Base-by-base conservation (phyloP, 2,888 invertebrate species). In the Bibio marci region DNA sequence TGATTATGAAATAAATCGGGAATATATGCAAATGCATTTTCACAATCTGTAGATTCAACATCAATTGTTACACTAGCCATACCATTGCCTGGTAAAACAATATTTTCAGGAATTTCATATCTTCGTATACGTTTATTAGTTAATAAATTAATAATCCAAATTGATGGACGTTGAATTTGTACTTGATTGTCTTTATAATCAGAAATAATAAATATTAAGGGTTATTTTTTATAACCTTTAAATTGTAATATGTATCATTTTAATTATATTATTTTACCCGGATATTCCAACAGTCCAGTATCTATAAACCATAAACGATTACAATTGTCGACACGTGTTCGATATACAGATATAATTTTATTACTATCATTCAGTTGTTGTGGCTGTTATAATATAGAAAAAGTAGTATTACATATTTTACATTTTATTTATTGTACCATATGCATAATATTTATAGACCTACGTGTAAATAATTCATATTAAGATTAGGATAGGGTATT, bases 231-330 rank as follows among this genome's bases (percentile, higher is more conserved):
- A 10, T 10, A 27, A 30, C 14, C 14, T 13, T 12, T 12, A 13
- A 30, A 11, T 10, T 10, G 11, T 26, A 26, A 34, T 4, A 11
- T 17, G 15, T 1, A 43, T 58, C 57, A 35, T 45, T 55, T 7
- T 53, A 52, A 41, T 60, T 55, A 31, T 12, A 19, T 3, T 12
- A 2, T 22, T 6, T 22, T 22, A 22, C 22, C 13, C 17, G 74
- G 70, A 49, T 75, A 68, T 53, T 82, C 79, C 39, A 78, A 54
- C 27, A 76, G 55, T 2, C 85, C 85, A 0, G 80, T 79, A 50
- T 85, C 85, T 2, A 83, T 70, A 51, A 80, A 76, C 85, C 85
- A 86, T 2, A 86, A 62, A 5, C 83, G 60, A 33, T 76, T 72
- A 48, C 83, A 86, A 6, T 22, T 22, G 52, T 86, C 86, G 0